Evolutionary conservation across 1,140 invertebrate species (phyloP).

Genomic region (Caenorhabditis latens): DNA sequence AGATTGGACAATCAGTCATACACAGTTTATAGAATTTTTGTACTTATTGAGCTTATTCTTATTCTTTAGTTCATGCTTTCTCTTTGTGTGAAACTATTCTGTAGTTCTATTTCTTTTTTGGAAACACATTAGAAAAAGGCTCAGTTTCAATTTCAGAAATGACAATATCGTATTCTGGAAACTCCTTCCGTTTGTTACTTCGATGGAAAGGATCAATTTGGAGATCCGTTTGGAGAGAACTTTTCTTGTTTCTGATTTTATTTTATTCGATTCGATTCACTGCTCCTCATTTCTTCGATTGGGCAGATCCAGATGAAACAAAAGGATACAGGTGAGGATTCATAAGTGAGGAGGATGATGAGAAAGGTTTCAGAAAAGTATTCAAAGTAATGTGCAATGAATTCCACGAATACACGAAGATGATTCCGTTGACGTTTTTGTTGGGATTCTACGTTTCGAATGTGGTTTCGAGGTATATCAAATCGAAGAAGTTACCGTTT

Average conservation of each 20-base stretch:
- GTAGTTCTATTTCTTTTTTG: background rate
- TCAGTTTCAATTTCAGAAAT: slow-evolving; percentile 21
- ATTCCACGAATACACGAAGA: slow-evolving; percentile 61
- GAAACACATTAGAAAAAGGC: no score
- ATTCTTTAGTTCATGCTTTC: background rate
- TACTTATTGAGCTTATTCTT: background rate
- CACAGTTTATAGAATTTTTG: background rate
- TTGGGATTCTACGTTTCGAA: slow-evolving; percentile 62
- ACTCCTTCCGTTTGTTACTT: slow-evolving; percentile 56
- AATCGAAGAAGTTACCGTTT: background rate
- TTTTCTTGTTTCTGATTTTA: slow-evolving; percentile 49
- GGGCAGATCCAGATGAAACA: slow-evolving; percentile 42
- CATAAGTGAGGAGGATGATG: background rate
- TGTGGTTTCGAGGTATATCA: slow-evolving; percentile 51
- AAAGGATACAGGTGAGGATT: background rate
- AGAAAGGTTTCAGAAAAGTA: background rate
- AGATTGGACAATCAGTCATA: slow-evolving; percentile 31
- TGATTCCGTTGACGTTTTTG: slow-evolving; percentile 61
- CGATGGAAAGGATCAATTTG: slow-evolving; percentile 62
- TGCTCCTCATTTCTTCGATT: slow-evolving; percentile 29
- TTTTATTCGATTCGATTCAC: slow-evolving; percentile 58
- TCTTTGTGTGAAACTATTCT: background rate
- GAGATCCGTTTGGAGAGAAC: slow-evolving; percentile 59
- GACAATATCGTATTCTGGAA: slow-evolving; percentile 59
- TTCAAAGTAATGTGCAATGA: slow-evolving; percentile 59